Evolutionary conservation across 2,888 invertebrate species (phyloP).

Genomic region (Stenotaenia linearis): DNA sequence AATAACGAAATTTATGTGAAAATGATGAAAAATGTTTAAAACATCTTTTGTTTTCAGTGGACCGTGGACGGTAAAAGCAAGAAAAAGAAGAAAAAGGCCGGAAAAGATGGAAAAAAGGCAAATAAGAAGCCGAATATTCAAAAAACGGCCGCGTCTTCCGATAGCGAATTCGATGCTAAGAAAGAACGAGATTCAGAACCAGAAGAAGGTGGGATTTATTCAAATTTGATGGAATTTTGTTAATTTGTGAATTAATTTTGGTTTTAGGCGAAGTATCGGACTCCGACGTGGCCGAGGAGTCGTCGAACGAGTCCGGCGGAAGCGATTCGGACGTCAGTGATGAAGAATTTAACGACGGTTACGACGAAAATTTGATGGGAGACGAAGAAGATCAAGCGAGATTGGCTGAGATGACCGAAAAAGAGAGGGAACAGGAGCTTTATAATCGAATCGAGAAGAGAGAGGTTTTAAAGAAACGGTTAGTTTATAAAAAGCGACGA

Average conservation of each 20-base stretch:
- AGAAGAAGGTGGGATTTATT: slow-evolving; percentile 65
- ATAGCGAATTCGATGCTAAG: slow-evolving; percentile 39
- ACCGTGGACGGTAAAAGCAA: slow-evolving; percentile 47
- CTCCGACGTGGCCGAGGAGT: slow-evolving; percentile 37
- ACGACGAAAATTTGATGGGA: slow-evolving; percentile 93
- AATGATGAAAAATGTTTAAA: too few species aligned
- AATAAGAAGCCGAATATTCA: slow-evolving; percentile 22
- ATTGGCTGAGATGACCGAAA: slow-evolving; percentile 88
- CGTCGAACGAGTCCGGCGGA: slow-evolving; percentile 33
- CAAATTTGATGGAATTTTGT: not conserved
- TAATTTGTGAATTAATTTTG: not conserved
- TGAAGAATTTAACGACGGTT: slow-evolving; percentile 92
- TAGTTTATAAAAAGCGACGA: slow-evolving; percentile 14
- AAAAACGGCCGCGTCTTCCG: slow-evolving; percentile 31
- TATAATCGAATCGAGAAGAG: slow-evolving; percentile 93
- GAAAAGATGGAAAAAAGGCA: slow-evolving; percentile 40
- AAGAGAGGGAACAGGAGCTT: slow-evolving; percentile 93
- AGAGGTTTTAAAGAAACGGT: slow-evolving; percentile 86
- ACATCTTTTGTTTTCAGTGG: too few species aligned
- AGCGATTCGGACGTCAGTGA: slow-evolving; percentile 51
- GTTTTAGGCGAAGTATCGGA: slow-evolving; percentile 72
- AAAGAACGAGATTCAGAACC: slow-evolving; percentile 61
- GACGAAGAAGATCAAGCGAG: slow-evolving; percentile 90
- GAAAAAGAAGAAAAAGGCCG: slow-evolving; percentile 47
- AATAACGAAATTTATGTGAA: too few species aligned